These are phyloP conservation scores for Cettia cetti DNA, from an alignment of 2,113 vertebrate species.

Conservation along the genomic window DNA sequence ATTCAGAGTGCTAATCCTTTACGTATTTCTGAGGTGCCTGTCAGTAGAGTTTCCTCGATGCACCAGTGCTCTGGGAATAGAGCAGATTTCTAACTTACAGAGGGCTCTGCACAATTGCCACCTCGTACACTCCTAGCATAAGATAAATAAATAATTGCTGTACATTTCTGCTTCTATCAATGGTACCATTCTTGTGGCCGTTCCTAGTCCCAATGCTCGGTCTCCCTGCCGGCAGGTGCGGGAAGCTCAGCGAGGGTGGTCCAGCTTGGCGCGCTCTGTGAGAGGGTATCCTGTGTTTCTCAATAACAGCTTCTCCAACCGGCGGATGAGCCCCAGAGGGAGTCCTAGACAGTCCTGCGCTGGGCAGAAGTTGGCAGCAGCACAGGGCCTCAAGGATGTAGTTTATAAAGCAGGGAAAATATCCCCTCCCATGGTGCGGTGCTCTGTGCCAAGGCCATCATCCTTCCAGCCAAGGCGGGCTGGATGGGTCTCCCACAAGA, in stretches of 20 bases:
- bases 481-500: slow-evolving; percentile 50
- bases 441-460: slow-evolving; percentile 49
- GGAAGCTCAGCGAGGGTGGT: slow-evolving; percentile 44
- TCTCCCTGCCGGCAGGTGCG: background rate
- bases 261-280: fast-evolving
- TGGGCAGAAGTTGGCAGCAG: slow-evolving; percentile 19
- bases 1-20: background rate
- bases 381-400: slow-evolving; percentile 17
- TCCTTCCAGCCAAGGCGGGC: slow-evolving; percentile 39
- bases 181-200: background rate
- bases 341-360: background rate
- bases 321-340: slow-evolving; percentile 49
- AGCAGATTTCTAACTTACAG: background rate
- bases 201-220: background rate
- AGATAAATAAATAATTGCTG: background rate
- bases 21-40: background rate
- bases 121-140: background rate
- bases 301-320: background rate
- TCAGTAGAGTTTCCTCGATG: background rate
- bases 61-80: background rate
- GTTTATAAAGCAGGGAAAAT: slow-evolving; percentile 14
- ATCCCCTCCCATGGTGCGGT: background rate
- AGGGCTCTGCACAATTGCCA: background rate
- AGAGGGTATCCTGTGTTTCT: slow-evolving; percentile 4
- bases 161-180: background rate